Percentiles rank a stretch among this genome's conserved stretches.
These are phyloP conservation scores for Drosophila falleni DNA, from an alignment of 2,888 invertebrate genomes.

Conservation along the genomic window DNA sequence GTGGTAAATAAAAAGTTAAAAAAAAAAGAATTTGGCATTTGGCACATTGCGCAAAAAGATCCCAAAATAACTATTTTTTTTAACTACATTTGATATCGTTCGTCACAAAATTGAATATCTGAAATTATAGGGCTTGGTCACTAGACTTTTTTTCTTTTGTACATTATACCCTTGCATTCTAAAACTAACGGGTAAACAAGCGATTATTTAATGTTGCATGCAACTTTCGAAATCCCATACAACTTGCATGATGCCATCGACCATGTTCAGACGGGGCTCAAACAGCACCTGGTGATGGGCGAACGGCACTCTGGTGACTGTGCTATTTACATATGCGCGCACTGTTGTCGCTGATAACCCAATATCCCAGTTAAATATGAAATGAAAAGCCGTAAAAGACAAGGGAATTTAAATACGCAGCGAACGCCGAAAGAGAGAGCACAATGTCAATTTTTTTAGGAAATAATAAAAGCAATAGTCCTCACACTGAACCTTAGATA, in stretches of 20 bases:
- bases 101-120: too few relatives aligned
- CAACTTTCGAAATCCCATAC: conserved; percentile 40
- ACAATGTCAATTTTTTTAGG: conserved; percentile 41
- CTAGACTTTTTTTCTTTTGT: too few relatives aligned
- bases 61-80: too few relatives aligned
- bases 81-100: too few relatives aligned
- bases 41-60: too few relatives aligned
- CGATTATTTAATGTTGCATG: conserved; percentile 28
- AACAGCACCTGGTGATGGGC: conserved; percentile 9
- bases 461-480: conserved; percentile 22
- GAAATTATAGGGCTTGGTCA: too few relatives aligned
- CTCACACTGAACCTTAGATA: conserved; percentile 11
- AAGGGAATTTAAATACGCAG: conserved; percentile 52
- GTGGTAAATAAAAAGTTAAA: too few relatives aligned
- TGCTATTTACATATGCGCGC: conserved; percentile 74
- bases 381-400: conserved; percentile 65
- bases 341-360: conserved; percentile 73
- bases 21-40: too few relatives aligned
- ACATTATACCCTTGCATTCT: background rate
- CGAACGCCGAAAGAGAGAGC: conserved; percentile 47
- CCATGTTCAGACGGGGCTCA: conserved; percentile 8
- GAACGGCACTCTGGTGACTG: conserved; percentile 33
- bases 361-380: conserved; percentile 75
- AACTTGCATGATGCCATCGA: conserved; percentile 16
- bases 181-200: background rate